Evolutionary conservation across 2,888 invertebrate species (phyloP).

Genomic region (Eugnorisma glareosa): DNA sequence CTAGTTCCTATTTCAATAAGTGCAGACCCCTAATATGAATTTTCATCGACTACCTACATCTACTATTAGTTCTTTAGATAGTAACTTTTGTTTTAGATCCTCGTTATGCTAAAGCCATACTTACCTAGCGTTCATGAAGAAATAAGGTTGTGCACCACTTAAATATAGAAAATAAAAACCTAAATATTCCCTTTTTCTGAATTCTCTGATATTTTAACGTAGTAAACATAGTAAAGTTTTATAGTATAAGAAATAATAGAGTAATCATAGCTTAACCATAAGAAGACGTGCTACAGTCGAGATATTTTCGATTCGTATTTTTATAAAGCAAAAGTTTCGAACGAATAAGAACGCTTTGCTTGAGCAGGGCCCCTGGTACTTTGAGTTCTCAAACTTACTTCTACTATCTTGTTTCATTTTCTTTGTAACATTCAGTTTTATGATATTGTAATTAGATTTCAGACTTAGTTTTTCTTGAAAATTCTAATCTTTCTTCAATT

Average conservation of each 20-base stretch:
- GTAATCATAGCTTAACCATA: slow-evolving; percentile 88
- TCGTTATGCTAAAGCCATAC: slow-evolving; percentile 87
- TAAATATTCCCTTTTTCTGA: slow-evolving; percentile 90
- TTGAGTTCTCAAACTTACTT: slow-evolving; percentile 65
- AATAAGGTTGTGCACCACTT: slow-evolving; percentile 91
- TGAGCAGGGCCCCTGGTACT: slow-evolving; percentile 86
- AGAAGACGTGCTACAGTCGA: slow-evolving; percentile 88
- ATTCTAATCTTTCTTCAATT: slow-evolving; percentile 38
- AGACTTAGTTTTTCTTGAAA: slow-evolving; percentile 38
- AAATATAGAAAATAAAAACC: slow-evolving; percentile 86
- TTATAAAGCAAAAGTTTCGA: slow-evolving; percentile 90
- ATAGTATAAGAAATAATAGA: slow-evolving; percentile 86
- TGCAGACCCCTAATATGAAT: slow-evolving; percentile 69
- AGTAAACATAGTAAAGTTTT: slow-evolving; percentile 81
- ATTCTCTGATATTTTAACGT: slow-evolving; percentile 90
- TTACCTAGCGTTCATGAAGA: slow-evolving; percentile 90
- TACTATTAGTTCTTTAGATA: slow-evolving; percentile 81
- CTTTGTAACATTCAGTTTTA: slow-evolving; percentile 60
- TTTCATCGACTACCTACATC: slow-evolving; percentile 76
- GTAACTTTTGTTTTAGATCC: slow-evolving; percentile 81
- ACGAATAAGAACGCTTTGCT: slow-evolving; percentile 89
- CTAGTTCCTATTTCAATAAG: slow-evolving; percentile 86
- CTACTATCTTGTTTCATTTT: slow-evolving; percentile 51
- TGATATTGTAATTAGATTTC: slow-evolving; percentile 53
- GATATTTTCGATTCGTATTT: slow-evolving; percentile 91